These are phyloP conservation scores for Peromyscus aztecus DNA, from an alignment of 2,797 vertebrate genomes.

Conservation along the genomic window DNA sequence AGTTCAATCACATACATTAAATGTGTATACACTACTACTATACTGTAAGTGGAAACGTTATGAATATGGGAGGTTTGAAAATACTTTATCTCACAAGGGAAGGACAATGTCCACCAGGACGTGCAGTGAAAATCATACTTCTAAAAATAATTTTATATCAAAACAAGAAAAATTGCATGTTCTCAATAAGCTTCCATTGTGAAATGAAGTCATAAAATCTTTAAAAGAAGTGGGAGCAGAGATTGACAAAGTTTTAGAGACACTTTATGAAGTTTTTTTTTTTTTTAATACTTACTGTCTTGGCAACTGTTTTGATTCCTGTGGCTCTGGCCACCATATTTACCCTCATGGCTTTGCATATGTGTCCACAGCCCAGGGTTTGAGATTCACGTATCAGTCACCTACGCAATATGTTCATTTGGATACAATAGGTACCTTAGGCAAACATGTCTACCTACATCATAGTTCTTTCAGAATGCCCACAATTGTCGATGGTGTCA, in stretches of 20 bases:
- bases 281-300: not conserved
- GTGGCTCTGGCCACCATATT: not conserved
- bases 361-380: not conserved
- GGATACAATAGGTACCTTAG: not conserved
- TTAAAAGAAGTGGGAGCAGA: not conserved
- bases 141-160: not conserved
- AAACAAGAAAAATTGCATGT: not conserved
- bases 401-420: not conserved
- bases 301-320: not conserved
- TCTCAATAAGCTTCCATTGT: constrained; percentile 28
- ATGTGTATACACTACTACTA: not conserved
- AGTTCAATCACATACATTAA: not conserved
- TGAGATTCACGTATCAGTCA: not conserved
- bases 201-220: constrained; percentile 2
- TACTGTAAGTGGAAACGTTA: not conserved
- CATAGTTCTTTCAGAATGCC: not conserved
- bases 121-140: not conserved
- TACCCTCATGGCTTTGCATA: not conserved
- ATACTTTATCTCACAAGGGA: not conserved
- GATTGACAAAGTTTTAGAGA: constrained; percentile 17
- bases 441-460: not conserved
- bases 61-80: not conserved
- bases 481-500: not conserved
- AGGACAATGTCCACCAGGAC: not conserved
- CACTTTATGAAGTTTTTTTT: not conserved